A percentile compares a stretch with the other conserved stretches of the same genome.
phyloP scores from a whole-genome alignment of 2,888 invertebrate genomes.

The Molanna angustata region DNA sequence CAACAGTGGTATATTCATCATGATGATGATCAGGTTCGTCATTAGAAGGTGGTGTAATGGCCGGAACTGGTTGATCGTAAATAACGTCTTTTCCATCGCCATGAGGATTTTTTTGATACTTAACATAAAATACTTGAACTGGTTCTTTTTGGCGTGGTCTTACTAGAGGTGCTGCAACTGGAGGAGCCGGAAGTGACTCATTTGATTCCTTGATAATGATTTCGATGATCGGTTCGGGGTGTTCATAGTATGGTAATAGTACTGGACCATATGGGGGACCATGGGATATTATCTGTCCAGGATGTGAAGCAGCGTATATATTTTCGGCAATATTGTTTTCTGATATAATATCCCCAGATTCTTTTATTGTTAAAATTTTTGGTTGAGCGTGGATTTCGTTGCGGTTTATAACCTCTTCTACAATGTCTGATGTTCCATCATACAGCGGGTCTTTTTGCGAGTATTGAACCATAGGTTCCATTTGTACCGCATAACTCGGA shows the following conservation, averaged over 20 bases:
- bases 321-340: conserved; percentile 50
- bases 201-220: conserved; percentile 91
- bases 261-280: conserved; percentile 51
- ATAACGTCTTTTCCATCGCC: conserved; percentile 69
- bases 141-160: conserved; percentile 65
- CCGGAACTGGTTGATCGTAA: conserved; percentile 78
- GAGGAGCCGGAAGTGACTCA: conserved; percentile 69
- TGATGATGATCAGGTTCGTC: conserved; percentile 57
- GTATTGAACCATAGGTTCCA: conserved; percentile 77
- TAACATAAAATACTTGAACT: conserved; percentile 87
- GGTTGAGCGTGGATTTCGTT: conserved; percentile 53
- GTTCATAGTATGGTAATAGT: conserved; percentile 62
- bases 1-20: conserved; percentile 56
- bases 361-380: conserved; percentile 48
- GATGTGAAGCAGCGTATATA: conserved; percentile 52
- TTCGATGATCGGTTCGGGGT: conserved; percentile 88
- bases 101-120: conserved; percentile 81
- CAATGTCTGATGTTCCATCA: conserved; percentile 55
- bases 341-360: conserved; percentile 40
- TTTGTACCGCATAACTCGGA: conserved; percentile 75
- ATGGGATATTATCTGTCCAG: conserved; percentile 39
- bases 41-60: conserved; percentile 68
- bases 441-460: conserved; percentile 77
- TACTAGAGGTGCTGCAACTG: conserved; percentile 50
- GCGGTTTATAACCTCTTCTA: conserved; percentile 46